Percentiles rank a stretch among this genome's conserved stretches.
Conservation (phyloP, 2,797 vertebrate species). For the Choloepus didactylus region DNA sequence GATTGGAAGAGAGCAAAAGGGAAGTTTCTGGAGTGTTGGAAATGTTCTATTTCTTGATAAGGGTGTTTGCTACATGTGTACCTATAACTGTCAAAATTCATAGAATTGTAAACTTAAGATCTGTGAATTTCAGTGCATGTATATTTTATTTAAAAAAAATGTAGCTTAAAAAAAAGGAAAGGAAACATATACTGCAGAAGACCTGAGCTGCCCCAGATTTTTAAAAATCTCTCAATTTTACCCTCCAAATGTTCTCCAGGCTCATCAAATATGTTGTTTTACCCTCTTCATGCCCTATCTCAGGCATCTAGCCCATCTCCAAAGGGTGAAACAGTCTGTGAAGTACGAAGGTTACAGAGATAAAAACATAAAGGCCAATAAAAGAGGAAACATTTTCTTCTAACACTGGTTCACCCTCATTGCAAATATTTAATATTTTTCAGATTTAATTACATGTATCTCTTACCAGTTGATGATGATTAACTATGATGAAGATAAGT, state of each 20-base stretch:
- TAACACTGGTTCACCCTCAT: background rate
- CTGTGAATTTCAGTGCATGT: background rate
- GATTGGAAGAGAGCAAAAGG: background rate
- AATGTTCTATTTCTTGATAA: constrained; percentile 43
- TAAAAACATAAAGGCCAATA: background rate
- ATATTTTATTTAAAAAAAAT: constrained; percentile 58
- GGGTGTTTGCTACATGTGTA: background rate
- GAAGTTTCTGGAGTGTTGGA: background rate
- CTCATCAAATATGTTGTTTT: background rate
- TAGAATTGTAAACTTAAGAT: constrained; percentile 13
- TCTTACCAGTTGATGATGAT: constrained; percentile 42
- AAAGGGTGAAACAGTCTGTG: background rate
- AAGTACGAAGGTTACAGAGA: background rate
- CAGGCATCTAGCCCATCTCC: background rate
- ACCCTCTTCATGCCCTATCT: too few relatives aligned
- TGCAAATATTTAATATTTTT: constrained; percentile 68
- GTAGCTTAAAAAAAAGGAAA: background rate
- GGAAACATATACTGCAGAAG: background rate
- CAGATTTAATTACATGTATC: background rate
- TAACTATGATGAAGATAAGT: constrained; percentile 23
- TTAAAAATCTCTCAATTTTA: background rate
- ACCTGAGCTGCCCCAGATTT: background rate
- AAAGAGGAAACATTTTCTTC: constrained; percentile 12
- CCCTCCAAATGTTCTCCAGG: background rate
- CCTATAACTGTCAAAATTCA: constrained; percentile 3